phyloP scores from a whole-genome alignment of 1,140 invertebrate species.

The Campoletis sonorensis region DNA sequence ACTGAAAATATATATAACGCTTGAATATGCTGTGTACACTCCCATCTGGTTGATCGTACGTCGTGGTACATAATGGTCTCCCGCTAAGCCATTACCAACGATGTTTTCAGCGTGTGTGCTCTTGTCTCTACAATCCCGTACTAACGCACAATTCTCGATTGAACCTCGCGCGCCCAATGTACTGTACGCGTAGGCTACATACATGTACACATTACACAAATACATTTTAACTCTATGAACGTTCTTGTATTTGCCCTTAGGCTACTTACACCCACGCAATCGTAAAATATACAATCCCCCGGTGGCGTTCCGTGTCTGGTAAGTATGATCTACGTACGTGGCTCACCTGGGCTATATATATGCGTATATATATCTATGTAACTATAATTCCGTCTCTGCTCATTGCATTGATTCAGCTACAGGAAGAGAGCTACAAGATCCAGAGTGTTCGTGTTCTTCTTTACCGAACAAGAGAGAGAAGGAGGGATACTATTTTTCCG shows the following conservation, averaged over 20 bases:
- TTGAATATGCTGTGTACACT: neutral
- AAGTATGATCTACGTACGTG: conserved; percentile 55
- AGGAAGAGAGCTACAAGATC: neutral
- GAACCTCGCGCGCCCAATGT: neutral
- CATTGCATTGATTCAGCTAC: neutral
- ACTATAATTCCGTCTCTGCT: neutral
- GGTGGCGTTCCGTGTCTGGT: conserved; percentile 42
- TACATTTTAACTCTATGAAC: too few relatives aligned
- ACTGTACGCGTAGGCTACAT: neutral
- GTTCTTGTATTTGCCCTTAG: conserved; percentile 34
- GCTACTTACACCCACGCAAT: conserved; percentile 53
- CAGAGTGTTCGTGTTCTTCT: neutral
- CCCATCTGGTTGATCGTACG: conserved; percentile 12
- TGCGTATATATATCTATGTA: neutral
- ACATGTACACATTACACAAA: neutral
- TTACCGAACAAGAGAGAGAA: neutral
- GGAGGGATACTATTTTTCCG: neutral
- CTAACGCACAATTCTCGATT: neutral
- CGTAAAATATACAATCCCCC: conserved; percentile 52
- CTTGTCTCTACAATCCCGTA: neutral
- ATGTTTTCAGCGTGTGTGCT: conserved; percentile 45
- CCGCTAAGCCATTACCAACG: conserved; percentile 50
- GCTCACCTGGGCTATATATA: neutral
- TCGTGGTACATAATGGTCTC: conserved; percentile 41
- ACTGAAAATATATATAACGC: neutral